Percentiles rank a stretch among this genome's conserved stretches.
phyloP scores from a whole-genome alignment of 92 coral and sea anemone species.

The Metridium senile region DNA sequence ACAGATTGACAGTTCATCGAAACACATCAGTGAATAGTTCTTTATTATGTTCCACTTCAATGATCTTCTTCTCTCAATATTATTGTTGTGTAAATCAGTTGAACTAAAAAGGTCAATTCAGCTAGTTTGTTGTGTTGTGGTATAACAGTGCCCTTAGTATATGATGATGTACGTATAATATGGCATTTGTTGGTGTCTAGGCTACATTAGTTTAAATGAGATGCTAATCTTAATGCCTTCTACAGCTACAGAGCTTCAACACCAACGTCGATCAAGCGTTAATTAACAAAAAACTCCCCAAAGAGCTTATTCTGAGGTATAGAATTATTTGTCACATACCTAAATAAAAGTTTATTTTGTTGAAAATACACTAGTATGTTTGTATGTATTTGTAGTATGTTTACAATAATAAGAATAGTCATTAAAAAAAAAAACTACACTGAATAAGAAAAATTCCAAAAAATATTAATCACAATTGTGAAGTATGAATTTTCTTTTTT shows the following conservation, averaged over 20 bases:
- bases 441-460: not conserved
- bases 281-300: slow-evolving; percentile 95
- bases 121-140: not conserved
- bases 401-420: too few species aligned
- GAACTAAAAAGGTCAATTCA: not conserved
- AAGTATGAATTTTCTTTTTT: too few species aligned
- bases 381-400: too few species aligned
- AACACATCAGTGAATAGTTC: slow-evolving; percentile 1
- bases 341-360: not conserved
- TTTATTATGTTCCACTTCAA: slow-evolving; percentile 7
- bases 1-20: not conserved
- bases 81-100: slow-evolving; percentile 12
- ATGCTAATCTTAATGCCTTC: slow-evolving; percentile 24
- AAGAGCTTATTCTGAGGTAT: slow-evolving; percentile 94
- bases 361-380: too few species aligned
- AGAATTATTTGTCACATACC: not conserved
- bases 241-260: slow-evolving; percentile 89
- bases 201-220: slow-evolving; percentile 12
- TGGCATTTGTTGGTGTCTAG: slow-evolving; percentile 20
- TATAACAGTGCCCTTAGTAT: not conserved
- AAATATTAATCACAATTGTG: too few species aligned
- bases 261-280: slow-evolving; percentile 92
- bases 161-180: not conserved
- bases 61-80: not conserved
- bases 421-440: not conserved